A percentile compares a stretch with the other conserved stretches of the same genome.
phyloP scores from a whole-genome alignment of 2,113 vertebrate genomes.

The Myotis lucifugus region DNA sequence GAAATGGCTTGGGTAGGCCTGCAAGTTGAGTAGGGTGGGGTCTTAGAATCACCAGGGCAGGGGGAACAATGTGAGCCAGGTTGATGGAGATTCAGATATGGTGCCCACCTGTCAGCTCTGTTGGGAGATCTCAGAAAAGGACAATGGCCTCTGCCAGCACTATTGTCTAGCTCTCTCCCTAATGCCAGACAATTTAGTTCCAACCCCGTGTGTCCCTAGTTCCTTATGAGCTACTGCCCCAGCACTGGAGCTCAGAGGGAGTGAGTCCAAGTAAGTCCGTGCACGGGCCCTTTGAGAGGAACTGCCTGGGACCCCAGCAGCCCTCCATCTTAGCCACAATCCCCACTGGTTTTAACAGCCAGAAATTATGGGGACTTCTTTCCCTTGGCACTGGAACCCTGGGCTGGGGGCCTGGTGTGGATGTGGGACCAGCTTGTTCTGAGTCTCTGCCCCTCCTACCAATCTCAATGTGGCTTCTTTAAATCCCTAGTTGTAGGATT shows the following conservation, averaged over 20 bases:
- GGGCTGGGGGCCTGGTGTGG: background rate
- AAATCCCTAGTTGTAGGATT: background rate
- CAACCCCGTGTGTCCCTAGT: background rate
- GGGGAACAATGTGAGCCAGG: background rate
- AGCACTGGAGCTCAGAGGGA: background rate
- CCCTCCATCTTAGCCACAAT: background rate
- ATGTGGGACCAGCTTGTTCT: background rate
- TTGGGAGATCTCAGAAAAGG: background rate
- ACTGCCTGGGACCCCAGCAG: background rate
- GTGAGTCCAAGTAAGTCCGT: background rate
- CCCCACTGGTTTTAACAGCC: background rate
- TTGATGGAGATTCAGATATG: background rate
- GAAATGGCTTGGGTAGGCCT: background rate
- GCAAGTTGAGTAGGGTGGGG: background rate
- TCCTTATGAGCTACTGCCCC: background rate
- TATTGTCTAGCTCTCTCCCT: background rate
- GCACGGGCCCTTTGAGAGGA: background rate
- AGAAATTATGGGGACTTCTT: background rate
- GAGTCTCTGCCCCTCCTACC: background rate
- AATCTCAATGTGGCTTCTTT: background rate
- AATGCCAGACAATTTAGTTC: background rate
- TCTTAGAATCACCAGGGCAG: background rate
- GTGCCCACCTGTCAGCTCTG: background rate
- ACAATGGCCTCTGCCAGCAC: background rate
- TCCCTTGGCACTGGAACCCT: background rate